Evolutionary conservation across 2,888 invertebrate species (phyloP), one percentile per base, ranked within the genome.

Genomic region (Sturmia bella): DNA sequence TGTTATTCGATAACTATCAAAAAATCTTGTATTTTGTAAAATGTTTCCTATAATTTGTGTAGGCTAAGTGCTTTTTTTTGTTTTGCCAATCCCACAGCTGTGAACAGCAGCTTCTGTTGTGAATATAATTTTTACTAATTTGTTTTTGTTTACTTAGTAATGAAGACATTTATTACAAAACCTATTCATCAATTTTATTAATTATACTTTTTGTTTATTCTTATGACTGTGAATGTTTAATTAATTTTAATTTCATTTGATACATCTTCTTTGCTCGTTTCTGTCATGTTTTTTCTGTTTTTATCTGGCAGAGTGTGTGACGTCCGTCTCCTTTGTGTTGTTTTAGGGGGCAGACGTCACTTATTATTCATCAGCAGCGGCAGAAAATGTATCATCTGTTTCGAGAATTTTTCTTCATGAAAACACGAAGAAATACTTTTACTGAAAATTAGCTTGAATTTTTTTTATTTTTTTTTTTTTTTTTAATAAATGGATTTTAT

Each of bases 161-260:
- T 82, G 48, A 78, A 82, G 82, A 82, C 82, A 70, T 82, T 77
- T 74, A 78, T 75, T 64, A 68, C 69, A 37, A 74, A 63, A 70
- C 78, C 78, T 70, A 82, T 82, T 78, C 82, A 82, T 82, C 82
- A 82, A 82, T 75, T 78, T 79, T 32, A 73, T 56, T 74, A 43
- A 54, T 64, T 27, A 45, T 56, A 43, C 43, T 24, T 54, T 72
- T 59, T 39, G 13, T 45, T 73, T 59, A 0, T 43, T 70, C 32
- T 66, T n/a, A 32, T 32, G 32, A 32, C 6, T 32, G 7, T 5
- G 32, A 32, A 3, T 66, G 70, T 56, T 82, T 78, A 82, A 78
- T 82, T 78, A 82, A 82, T 82, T 78, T 82, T 78, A 82, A 82
- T 82, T 82, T 78, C n/a, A 70, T 59, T 68, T 63, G 32, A 56